These are phyloP conservation scores for Chiloscyllium plagiosum DNA, from an alignment of 2,113 vertebrate species.

Conservation along the genomic window DNA sequence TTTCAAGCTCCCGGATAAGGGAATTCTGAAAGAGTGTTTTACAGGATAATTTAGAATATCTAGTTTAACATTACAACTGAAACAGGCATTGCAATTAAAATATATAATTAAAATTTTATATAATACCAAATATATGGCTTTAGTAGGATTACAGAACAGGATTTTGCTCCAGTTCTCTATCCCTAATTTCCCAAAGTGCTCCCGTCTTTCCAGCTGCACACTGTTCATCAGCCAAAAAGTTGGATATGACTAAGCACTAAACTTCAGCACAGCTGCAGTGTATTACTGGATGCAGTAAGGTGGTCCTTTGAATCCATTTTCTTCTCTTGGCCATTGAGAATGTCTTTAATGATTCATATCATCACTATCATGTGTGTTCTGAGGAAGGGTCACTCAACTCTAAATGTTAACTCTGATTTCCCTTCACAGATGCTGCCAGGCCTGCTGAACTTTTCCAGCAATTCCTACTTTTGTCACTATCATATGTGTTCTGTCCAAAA, in stretches of 20 bases:
- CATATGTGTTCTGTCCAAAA: neutral
- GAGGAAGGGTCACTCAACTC: too few species aligned
- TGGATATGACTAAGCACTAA: neutral
- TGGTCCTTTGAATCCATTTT: neutral
- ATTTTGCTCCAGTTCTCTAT: neutral
- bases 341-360: neutral
- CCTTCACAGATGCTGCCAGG: too few species aligned
- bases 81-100: neutral
- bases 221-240: neutral
- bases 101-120: neutral
- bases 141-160: neutral
- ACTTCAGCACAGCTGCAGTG: neutral
- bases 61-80: neutral
- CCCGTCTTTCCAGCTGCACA: neutral
- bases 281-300: neutral
- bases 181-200: neutral
- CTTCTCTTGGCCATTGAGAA: neutral
- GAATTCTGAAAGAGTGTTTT: slow-evolving; percentile 64
- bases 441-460: too few species aligned
- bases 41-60: neutral
- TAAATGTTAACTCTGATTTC: too few species aligned
- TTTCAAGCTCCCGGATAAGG: slow-evolving; percentile 83
- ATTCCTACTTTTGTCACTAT: too few species aligned
- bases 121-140: neutral
- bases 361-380: neutral